Conservation (phyloP, 1,140 invertebrate genomes). For the Bombyx mandarina region DNA sequence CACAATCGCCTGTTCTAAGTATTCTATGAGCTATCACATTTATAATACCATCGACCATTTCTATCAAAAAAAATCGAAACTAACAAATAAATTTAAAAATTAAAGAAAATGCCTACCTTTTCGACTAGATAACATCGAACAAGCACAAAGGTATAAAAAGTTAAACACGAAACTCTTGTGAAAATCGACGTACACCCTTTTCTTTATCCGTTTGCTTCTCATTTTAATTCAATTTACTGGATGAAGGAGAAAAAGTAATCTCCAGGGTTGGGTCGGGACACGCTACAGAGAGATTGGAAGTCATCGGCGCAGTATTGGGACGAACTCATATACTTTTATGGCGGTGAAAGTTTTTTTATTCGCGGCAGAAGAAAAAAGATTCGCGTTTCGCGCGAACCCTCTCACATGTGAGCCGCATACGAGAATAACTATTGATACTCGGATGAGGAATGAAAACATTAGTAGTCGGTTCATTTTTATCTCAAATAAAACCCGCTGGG, state of each 20-base stretch:
- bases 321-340: slow-evolving; percentile 66
- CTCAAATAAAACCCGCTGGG: slow-evolving; percentile 15
- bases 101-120: too few species aligned
- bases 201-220: slow-evolving; percentile 55
- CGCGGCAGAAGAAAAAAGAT: slow-evolving; percentile 47
- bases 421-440: slow-evolving; percentile 27
- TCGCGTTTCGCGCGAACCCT: slow-evolving; percentile 31
- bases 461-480: slow-evolving; percentile 27
- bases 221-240: slow-evolving; percentile 66
- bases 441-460: slow-evolving; percentile 31
- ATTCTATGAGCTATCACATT: too few species aligned
- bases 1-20: too few species aligned
- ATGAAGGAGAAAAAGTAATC: slow-evolving; percentile 64
- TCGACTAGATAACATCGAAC: too few species aligned
- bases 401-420: slow-evolving; percentile 25
- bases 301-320: slow-evolving; percentile 64
- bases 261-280: slow-evolving; percentile 57
- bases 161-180: slow-evolving; percentile 35
- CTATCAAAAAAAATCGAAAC: too few species aligned
- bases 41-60: too few species aligned
- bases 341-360: slow-evolving; percentile 57
- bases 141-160: slow-evolving; percentile 7
- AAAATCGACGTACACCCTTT: slow-evolving; percentile 48
- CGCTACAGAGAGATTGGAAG: slow-evolving; percentile 61
- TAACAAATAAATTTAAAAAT: too few species aligned